Evolutionary conservation across 2,797 vertebrate species (phyloP).

Genomic region (Pachyuromys duprasi): DNA sequence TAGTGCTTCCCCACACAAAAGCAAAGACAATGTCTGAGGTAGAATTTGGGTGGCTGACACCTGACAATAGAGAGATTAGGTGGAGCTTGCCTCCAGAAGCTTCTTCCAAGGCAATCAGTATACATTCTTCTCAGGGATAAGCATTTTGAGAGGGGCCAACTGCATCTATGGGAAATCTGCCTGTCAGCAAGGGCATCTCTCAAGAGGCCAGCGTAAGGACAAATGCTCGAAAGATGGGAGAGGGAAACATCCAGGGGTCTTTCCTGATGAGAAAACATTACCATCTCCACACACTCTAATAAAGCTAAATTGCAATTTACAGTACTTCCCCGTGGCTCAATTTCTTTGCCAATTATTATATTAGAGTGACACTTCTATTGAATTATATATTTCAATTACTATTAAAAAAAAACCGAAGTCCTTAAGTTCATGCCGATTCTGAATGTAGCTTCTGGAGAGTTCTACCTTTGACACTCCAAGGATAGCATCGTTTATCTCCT

Average conservation of each 20-base stretch:
- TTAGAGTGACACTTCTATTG: constrained; percentile 77
- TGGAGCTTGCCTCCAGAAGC: constrained; percentile 43
- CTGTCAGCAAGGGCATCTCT: constrained; percentile 8
- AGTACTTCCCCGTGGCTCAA: constrained; percentile 66
- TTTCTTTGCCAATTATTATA: constrained; percentile 76
- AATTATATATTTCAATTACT: constrained; percentile 78
- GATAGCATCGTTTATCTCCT: constrained; percentile 73
- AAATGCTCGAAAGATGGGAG: constrained; percentile 69
- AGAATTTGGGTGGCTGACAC: constrained; percentile 49
- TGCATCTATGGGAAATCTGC: background rate
- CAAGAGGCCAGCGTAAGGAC: background rate
- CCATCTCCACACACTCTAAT: constrained; percentile 71
- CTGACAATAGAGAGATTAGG: constrained; percentile 50
- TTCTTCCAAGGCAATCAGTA: constrained; percentile 68
- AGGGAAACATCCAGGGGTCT: constrained; percentile 65
- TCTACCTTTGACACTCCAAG: constrained; percentile 79
- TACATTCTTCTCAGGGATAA: constrained; percentile 47
- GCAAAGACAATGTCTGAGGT: constrained; percentile 14
- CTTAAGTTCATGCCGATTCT: constrained; percentile 80
- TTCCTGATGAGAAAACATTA: constrained; percentile 75
- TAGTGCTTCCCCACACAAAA: constrained; percentile 34
- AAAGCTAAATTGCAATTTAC: constrained; percentile 78
- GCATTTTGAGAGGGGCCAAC: constrained; percentile 66
- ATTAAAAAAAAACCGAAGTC: constrained; percentile 77
- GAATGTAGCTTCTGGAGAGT: constrained; percentile 79